Evolutionary conservation across 92 coral and sea anemone species (phyloP).

Genomic region (Scolanthus callimorphus): DNA sequence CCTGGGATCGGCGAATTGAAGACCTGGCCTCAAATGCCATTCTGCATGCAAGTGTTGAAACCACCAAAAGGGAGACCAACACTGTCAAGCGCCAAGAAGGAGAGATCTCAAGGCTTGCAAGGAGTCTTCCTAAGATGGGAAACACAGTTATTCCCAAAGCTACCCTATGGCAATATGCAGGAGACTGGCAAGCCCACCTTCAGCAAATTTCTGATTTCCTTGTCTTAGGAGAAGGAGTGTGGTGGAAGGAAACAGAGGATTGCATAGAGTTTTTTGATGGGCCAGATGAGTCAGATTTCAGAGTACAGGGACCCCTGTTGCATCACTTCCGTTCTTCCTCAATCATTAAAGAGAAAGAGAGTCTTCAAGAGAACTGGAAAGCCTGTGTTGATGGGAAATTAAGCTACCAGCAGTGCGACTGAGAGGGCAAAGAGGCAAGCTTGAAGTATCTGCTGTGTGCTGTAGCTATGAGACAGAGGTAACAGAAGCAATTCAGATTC

Average conservation of each 20-base stretch:
- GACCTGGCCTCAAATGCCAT: slow-evolving; percentile 18
- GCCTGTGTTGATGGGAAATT: background rate
- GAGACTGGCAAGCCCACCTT: slow-evolving; percentile 45
- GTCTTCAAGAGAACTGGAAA: slow-evolving; percentile 10
- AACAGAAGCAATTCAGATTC: background rate
- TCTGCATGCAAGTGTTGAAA: slow-evolving; percentile 23
- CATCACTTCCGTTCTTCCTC: slow-evolving; percentile 58
- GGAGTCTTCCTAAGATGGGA: slow-evolving; percentile 21
- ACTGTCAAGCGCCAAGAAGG: slow-evolving; percentile 27
- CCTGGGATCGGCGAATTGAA: slow-evolving; percentile 26
- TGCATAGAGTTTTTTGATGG: slow-evolving; percentile 53
- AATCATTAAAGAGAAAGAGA: background rate
- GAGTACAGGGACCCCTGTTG: slow-evolving; percentile 44
- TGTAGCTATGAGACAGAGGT: background rate
- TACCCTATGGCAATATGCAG: slow-evolving; percentile 12
- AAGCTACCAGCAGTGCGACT: slow-evolving; percentile 6
- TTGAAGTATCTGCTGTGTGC: background rate
- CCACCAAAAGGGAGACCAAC: slow-evolving; percentile 8
- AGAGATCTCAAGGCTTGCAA: slow-evolving; percentile 26
- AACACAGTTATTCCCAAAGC: slow-evolving; percentile 27
- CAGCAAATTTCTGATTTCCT: slow-evolving; percentile 41
- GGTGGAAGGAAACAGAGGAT: slow-evolving; percentile 43
- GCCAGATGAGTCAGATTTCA: slow-evolving; percentile 20
- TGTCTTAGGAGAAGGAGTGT: slow-evolving; percentile 33
- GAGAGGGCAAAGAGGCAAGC: background rate